A percentile compares a stretch with the other conserved stretches of the same genome.
Conservation (phyloP, 2,113 vertebrate genomes). For the Dipodomys ordii region DNA sequence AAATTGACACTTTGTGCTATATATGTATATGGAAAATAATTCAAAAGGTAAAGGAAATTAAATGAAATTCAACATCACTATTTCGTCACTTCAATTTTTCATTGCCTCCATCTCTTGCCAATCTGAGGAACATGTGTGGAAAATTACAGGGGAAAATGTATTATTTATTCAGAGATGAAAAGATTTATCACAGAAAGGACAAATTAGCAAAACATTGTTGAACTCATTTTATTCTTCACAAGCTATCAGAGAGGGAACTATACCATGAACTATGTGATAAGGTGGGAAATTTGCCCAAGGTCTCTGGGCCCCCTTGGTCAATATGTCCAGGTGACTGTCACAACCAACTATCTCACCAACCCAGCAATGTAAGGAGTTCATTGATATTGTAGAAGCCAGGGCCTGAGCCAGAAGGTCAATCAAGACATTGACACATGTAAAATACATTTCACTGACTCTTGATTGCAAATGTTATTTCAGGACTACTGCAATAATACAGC, state of each 20-base stretch:
- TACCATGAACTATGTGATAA: background rate
- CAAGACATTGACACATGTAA: background rate
- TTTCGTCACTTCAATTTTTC: background rate
- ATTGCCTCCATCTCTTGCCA: background rate
- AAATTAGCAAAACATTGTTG: background rate
- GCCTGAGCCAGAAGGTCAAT: background rate
- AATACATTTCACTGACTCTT: background rate
- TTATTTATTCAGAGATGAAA: slow-evolving; percentile 7
- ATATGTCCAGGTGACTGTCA: background rate
- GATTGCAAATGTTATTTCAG: background rate
- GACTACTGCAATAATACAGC: background rate
- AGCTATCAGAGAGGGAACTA: background rate
- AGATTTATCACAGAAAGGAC: background rate
- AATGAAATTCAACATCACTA: slow-evolving; percentile 29
- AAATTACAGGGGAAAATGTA: background rate
- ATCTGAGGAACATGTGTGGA: background rate
- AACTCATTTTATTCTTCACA: slow-evolving; percentile 5
- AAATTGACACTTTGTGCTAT: background rate
- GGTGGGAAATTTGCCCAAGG: background rate
- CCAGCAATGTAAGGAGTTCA: background rate
- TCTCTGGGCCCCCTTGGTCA: background rate
- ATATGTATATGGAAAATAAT: background rate
- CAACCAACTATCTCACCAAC: background rate
- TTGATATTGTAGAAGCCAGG: background rate
- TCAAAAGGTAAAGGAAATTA: slow-evolving; percentile 9